Conservation (phyloP, 2,797 vertebrate genomes). For the Denticeps clupeoides region DNA sequence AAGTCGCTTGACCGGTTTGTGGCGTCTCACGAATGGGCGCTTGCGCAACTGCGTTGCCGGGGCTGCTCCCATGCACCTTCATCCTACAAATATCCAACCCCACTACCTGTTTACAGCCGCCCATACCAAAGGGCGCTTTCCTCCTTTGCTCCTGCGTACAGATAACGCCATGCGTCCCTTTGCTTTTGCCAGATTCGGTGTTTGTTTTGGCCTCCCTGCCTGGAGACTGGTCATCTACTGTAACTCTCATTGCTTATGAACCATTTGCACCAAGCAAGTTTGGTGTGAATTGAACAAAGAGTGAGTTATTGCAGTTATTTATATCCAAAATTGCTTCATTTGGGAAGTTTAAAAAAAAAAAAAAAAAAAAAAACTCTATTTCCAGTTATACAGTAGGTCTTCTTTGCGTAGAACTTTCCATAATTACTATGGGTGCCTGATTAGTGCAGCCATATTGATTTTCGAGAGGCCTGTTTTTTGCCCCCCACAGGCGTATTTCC, state of each 20-base stretch:
- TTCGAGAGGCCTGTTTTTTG: slow-evolving; percentile 11
- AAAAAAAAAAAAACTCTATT: background rate
- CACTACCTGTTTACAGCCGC: background rate
- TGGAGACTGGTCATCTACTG: too few species aligned
- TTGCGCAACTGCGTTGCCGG: background rate
- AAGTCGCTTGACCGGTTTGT: slow-evolving; percentile 1
- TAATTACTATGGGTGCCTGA: background rate
- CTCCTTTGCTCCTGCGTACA: too few species aligned
- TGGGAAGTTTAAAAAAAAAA: too few species aligned
- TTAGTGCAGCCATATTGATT: slow-evolving; percentile 2
- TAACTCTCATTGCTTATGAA: too few species aligned
- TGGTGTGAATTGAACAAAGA: too few species aligned
- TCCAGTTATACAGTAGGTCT: background rate
- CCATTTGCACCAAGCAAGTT: too few species aligned
- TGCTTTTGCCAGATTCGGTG: too few species aligned
- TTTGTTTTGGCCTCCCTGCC: too few species aligned
- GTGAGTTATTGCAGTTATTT: too few species aligned
- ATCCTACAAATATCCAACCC: background rate
- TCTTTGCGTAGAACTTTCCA: background rate
- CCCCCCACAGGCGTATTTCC: slow-evolving; percentile 12
- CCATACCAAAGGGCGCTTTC: too few species aligned
- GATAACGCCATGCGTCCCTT: too few species aligned
- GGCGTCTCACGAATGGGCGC: background rate
- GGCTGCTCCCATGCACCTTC: background rate
- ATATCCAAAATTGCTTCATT: too few species aligned